Percentiles rank a stretch among this genome's conserved stretches.
Evolutionary conservation across 2,888 invertebrate species (phyloP).

Genomic region (Cheilosia scutellata): DNA sequence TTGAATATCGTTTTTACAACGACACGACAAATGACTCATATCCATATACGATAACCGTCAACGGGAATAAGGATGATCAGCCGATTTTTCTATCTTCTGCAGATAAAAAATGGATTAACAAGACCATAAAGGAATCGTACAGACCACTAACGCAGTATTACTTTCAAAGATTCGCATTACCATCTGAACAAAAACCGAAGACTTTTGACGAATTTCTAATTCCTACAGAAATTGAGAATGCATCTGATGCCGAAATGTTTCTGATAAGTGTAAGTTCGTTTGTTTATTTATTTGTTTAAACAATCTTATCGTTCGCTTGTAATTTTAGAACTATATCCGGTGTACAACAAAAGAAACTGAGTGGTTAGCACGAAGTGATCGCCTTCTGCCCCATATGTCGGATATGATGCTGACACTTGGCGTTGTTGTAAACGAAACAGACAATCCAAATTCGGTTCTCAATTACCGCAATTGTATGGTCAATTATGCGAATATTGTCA

Average conservation of each 20-base stretch:
- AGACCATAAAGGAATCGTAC: constrained; percentile 78
- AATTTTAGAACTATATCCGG: constrained; percentile 79
- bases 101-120: constrained; percentile 81
- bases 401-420: constrained; percentile 79
- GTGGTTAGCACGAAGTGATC: constrained; percentile 79
- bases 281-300: background rate
- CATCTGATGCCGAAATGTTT: constrained; percentile 79
- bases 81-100: background rate
- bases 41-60: too few species aligned
- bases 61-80: too few species aligned
- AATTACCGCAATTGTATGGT: constrained; percentile 79
- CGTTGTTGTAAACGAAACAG: constrained; percentile 78
- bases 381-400: constrained; percentile 79
- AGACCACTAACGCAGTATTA: constrained; percentile 80
- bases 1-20: too few species aligned
- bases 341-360: constrained; percentile 81
- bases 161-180: constrained; percentile 79
- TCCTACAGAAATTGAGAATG: constrained; percentile 77
- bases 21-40: too few species aligned
- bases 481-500: constrained; percentile 79
- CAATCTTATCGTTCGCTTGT: constrained; percentile 4
- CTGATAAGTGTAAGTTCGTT: constrained; percentile 78
- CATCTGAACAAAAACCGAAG: constrained; percentile 77
- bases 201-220: constrained; percentile 80
- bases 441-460: constrained; percentile 77